Conservation (phyloP, 37 sponge, comb jelly and placozoan genomes). For the Dysidea cf. avara region DNA sequence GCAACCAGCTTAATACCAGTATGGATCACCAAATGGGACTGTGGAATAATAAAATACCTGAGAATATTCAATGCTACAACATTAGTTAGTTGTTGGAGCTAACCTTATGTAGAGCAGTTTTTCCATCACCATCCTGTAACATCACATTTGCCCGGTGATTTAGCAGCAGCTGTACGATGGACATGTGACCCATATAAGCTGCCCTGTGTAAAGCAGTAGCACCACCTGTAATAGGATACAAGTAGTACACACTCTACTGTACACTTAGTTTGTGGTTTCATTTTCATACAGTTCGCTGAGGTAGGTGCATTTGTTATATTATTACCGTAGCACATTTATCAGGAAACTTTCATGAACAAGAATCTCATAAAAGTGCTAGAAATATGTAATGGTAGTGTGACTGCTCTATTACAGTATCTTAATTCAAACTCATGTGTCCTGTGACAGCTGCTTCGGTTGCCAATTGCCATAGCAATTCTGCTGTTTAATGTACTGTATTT, state of each 20-base stretch:
- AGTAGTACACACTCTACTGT: background rate
- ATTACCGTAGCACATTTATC: no score
- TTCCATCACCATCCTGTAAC: slow-evolving; percentile 70
- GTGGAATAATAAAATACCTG: background rate
- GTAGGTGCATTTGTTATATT: background rate
- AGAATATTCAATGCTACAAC: background rate
- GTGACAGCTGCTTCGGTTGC: no score
- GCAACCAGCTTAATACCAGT: no score
- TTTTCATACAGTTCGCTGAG: no score
- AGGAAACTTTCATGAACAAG: no score
- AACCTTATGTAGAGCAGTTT: slow-evolving; percentile 76
- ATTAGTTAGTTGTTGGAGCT: background rate
- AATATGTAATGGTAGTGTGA: no score
- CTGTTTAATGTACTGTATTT: no score
- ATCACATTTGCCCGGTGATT: slow-evolving; percentile 33
- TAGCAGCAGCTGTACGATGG: slow-evolving; percentile 37
- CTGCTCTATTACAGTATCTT: no score
- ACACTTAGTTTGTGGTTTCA: background rate
- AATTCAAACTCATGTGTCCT: no score
- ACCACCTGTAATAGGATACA: slow-evolving; percentile 66
- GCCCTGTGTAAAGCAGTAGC: slow-evolving; percentile 78
- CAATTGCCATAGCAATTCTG: no score
- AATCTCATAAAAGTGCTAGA: no score
- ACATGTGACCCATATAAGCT: slow-evolving; percentile 60
- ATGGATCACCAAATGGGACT: no score